Conservation (phyloP, 1,140 invertebrate species). For the Meteorus sp. region DNA sequence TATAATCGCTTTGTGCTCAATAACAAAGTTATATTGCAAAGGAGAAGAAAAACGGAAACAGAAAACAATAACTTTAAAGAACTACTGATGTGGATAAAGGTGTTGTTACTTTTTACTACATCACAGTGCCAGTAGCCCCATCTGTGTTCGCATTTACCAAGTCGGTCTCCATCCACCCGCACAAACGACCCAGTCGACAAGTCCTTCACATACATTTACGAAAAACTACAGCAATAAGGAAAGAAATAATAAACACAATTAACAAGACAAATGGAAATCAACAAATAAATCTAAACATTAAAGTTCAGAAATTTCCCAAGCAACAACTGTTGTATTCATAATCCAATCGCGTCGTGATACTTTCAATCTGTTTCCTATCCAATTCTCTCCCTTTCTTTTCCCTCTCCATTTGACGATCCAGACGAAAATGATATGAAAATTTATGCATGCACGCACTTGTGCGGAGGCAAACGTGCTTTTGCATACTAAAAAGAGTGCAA, state of each 20-base stretch:
- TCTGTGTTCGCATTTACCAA: constrained; percentile 38
- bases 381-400: too few relatives aligned
- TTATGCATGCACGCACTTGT: constrained; percentile 17
- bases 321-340: too few relatives aligned
- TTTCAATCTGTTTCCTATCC: too few relatives aligned
- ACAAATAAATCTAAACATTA: too few relatives aligned
- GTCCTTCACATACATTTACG: background rate
- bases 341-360: too few relatives aligned
- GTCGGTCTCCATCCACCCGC: constrained; percentile 7
- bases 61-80: background rate
- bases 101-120: background rate
- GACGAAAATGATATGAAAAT: constrained; percentile 15
- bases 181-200: constrained; percentile 25
- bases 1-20: background rate
- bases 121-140: constrained; percentile 36
- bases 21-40: too few relatives aligned
- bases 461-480: constrained; percentile 1
- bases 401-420: too few relatives aligned
- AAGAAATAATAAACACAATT: too few relatives aligned
- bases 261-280: too few relatives aligned
- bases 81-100: background rate
- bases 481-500: background rate
- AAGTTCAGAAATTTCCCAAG: too few relatives aligned
- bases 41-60: background rate
- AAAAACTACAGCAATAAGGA: too few relatives aligned